A percentile compares a stretch with the other conserved stretches of the same genome.
phyloP scores from a whole-genome alignment of 35 echinoderm and acorn worm genomes.

The Ptychodera flava region DNA sequence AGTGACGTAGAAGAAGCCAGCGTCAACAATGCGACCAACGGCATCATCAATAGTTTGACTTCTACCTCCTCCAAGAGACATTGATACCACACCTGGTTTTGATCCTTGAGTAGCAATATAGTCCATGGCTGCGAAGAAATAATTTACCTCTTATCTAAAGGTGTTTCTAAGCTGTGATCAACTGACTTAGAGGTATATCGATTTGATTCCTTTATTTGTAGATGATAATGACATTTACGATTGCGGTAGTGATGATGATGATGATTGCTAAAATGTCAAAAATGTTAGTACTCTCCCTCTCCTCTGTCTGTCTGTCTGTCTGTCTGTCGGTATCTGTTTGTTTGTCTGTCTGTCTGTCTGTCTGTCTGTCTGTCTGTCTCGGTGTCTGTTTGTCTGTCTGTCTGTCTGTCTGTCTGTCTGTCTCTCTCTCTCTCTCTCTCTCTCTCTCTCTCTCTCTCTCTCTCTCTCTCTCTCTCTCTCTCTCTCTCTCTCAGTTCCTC shows the following conservation, averaged over 20 bases:
- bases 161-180: background rate
- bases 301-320: background rate
- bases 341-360: background rate
- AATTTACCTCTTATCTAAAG: background rate
- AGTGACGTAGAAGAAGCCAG: conserved; percentile 8
- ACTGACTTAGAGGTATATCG: too few relatives aligned
- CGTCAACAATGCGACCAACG: conserved; percentile 4
- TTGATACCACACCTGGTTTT: conserved; percentile 28
- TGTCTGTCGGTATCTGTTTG: background rate
- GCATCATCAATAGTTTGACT: conserved; percentile 24
- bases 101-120: background rate
- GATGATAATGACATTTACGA: too few relatives aligned
- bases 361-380: background rate
- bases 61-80: conserved; percentile 36
- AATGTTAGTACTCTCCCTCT: too few relatives aligned
- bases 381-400: background rate
- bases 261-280: too few relatives aligned
- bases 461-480: background rate
- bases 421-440: background rate
- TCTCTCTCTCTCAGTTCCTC: background rate
- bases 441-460: background rate
- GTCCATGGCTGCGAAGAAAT: conserved; percentile 23
- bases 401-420: background rate
- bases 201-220: too few relatives aligned
- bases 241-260: too few relatives aligned